A percentile compares a stretch with the other conserved stretches of the same genome.
These are phyloP conservation scores for Mechanitis mazaeus DNA, from an alignment of 2,888 invertebrate genomes.

Conservation along the genomic window DNA sequence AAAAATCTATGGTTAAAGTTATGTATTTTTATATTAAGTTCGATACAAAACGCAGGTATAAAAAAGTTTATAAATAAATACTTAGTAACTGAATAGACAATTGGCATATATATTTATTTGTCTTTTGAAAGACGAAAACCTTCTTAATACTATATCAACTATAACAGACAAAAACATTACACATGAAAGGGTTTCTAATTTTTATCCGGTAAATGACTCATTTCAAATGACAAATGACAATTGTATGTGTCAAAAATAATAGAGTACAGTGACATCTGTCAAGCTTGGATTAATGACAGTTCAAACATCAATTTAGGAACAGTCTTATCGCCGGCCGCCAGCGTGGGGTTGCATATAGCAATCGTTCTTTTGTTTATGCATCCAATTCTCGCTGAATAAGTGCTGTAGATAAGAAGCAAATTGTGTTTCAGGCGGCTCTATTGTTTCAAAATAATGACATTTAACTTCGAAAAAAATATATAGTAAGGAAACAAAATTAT, in stretches of 20 bases:
- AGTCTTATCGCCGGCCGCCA: slow-evolving; percentile 61
- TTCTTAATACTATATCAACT: neutral
- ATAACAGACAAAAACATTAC: slow-evolving; percentile 5
- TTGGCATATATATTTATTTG: no score
- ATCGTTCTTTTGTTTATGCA: slow-evolving; percentile 37
- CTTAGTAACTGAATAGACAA: no score
- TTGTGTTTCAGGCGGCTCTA: neutral
- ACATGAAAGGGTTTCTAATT: slow-evolving; percentile 4
- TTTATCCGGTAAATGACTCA: slow-evolving; percentile 44
- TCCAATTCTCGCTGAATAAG: slow-evolving; percentile 18
- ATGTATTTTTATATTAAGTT: no score
- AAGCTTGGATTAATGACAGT: slow-evolving; percentile 67
- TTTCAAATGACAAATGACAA: slow-evolving; percentile 61
- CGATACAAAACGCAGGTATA: slow-evolving; percentile 30
- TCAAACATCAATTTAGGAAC: slow-evolving; percentile 70
- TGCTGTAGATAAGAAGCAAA: slow-evolving; percentile 1
- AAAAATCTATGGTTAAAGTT: no score
- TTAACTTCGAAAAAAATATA: neutral
- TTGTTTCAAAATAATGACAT: neutral
- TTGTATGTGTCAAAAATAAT: slow-evolving; percentile 72
- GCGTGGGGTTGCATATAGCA: slow-evolving; percentile 53
- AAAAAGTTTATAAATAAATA: no score
- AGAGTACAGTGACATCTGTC: slow-evolving; percentile 69
- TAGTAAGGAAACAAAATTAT: neutral
- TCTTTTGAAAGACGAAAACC: neutral